A percentile compares a stretch with the other conserved stretches of the same genome.
phyloP scores from a whole-genome alignment of 2,888 invertebrate species.

The Habrosyne pyritoides region DNA sequence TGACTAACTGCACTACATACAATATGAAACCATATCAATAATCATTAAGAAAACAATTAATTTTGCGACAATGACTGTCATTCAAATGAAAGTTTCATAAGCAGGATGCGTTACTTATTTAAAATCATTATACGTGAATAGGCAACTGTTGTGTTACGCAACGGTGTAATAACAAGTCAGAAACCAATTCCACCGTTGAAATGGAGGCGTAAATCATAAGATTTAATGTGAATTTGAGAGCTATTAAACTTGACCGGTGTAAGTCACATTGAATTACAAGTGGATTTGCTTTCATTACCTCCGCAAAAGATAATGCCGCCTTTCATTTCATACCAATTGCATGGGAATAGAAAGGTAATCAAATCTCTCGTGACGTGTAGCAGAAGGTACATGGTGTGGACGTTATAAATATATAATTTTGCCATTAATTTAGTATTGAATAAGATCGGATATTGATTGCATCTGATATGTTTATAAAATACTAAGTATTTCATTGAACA shows the following conservation, averaged over 20 bases:
- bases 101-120: neutral
- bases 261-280: constrained; percentile 33
- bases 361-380: constrained; percentile 41
- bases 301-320: constrained; percentile 22
- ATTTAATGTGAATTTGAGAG: constrained; percentile 38
- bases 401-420: neutral
- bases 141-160: neutral
- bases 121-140: constrained; percentile 4
- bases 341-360: constrained; percentile 60
- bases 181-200: constrained; percentile 18
- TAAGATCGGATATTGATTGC: too few species aligned
- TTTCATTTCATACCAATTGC: constrained; percentile 50
- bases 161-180: constrained; percentile 5
- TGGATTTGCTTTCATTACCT: constrained; percentile 29
- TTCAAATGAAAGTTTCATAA: constrained; percentile 1
- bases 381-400: neutral
- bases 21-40: neutral
- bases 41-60: neutral
- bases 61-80: neutral
- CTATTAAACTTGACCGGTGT: constrained; percentile 36
- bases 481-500: too few species aligned
- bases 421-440: neutral
- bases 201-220: constrained; percentile 20
- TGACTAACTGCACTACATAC: neutral
- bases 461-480: too few species aligned